These are phyloP conservation scores for Lagopus muta DNA, from an alignment of 2,113 vertebrate genomes.

Conservation along the genomic window DNA sequence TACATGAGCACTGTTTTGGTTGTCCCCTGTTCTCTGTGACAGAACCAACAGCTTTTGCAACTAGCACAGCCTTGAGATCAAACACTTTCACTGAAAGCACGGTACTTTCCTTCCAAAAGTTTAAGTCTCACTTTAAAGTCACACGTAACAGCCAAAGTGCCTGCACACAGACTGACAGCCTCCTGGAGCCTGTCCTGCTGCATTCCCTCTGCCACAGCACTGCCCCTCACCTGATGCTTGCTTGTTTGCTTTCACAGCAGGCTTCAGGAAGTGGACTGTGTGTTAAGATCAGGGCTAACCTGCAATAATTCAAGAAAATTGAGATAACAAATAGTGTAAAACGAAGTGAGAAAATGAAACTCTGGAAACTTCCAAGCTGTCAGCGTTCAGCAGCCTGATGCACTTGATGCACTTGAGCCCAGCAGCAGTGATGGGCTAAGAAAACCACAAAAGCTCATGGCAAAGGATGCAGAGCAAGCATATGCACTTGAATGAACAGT, in stretches of 20 bases:
- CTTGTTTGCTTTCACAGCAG: neutral
- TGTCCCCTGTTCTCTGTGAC: neutral
- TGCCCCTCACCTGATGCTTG: neutral
- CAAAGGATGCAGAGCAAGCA: neutral
- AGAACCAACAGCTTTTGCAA: neutral
- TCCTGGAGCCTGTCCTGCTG: neutral
- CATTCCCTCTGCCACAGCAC: neutral
- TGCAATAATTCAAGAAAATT: neutral
- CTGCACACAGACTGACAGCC: neutral
- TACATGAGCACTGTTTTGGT: neutral
- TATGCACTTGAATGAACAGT: neutral
- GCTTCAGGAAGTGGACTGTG: neutral
- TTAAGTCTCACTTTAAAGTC: neutral
- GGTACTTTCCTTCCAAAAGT: neutral
- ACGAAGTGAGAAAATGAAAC: neutral
- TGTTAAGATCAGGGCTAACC: neutral
- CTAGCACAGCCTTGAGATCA: neutral
- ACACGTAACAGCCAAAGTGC: neutral
- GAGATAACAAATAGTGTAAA: neutral
- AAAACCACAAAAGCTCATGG: neutral
- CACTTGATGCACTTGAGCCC: neutral
- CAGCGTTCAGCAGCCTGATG: neutral
- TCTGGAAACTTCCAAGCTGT: neutral
- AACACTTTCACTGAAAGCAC: neutral
- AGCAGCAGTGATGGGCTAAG: neutral